Evolutionary conservation across 2,113 vertebrate species (phyloP).

Genomic region (Rhinopomastus cyanomelas): DNA sequence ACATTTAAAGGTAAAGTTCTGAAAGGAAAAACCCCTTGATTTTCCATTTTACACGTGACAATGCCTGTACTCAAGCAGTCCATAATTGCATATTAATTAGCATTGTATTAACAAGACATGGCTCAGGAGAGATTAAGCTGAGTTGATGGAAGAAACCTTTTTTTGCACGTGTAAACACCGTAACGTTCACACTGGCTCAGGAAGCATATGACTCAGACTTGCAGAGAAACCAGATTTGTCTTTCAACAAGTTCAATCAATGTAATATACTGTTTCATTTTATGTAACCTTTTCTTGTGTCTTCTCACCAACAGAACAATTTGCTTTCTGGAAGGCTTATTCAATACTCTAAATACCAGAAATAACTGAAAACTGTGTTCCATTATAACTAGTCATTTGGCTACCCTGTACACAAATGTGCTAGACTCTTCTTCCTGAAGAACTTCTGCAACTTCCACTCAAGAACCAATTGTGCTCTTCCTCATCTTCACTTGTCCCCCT

Average conservation of each 20-base stretch:
- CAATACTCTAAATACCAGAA: background rate
- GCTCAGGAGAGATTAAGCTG: background rate
- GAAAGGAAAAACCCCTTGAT: background rate
- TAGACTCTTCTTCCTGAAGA: background rate
- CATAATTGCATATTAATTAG: background rate
- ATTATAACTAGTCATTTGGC: background rate
- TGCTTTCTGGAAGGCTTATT: background rate
- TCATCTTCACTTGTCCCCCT: rapidly evolving
- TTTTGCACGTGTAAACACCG: background rate
- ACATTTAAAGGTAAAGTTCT: background rate
- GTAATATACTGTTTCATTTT: background rate
- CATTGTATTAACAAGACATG: background rate
- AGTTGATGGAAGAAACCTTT: background rate
- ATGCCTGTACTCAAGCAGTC: background rate
- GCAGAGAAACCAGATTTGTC: background rate
- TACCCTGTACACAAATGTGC: background rate
- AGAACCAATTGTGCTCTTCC: background rate
- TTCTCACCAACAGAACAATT: background rate
- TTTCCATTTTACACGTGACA: background rate
- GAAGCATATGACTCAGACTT: background rate
- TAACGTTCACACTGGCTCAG: background rate
- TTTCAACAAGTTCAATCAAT: background rate
- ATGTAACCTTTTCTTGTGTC: background rate
- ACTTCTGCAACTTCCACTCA: background rate
- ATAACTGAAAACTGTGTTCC: background rate